Evolutionary conservation across 2,888 invertebrate genomes (phyloP).

Genomic region (Tyria jacobaeae): DNA sequence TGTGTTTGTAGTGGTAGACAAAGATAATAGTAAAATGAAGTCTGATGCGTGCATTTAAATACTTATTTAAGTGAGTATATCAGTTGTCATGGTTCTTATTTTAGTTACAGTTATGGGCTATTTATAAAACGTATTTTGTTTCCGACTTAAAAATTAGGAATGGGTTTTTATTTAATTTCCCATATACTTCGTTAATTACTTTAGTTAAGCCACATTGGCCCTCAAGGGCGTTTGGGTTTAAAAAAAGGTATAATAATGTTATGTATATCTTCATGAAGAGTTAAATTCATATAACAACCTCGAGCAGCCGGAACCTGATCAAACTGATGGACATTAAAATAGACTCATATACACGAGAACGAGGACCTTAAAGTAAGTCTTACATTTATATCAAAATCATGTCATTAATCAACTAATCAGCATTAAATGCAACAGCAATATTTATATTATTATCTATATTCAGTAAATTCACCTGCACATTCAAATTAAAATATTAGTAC

Average conservation of each 20-base stretch:
- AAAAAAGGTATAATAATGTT: too few species aligned
- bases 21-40: slow-evolving; percentile 24
- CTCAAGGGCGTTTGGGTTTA: too few species aligned
- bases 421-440: neutral
- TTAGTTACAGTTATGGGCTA: neutral
- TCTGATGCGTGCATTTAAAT: slow-evolving; percentile 27
- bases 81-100: neutral
- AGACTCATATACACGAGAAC: neutral
- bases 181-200: neutral
- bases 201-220: too few species aligned
- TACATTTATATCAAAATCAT: neutral
- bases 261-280: too few species aligned
- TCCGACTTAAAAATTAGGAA: too few species aligned
- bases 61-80: slow-evolving; percentile 3
- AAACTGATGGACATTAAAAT: neutral
- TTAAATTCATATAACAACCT: too few species aligned
- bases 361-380: slow-evolving; percentile 7
- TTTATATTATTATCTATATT: neutral
- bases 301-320: too few species aligned
- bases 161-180: neutral
- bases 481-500: too few species aligned
- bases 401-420: neutral
- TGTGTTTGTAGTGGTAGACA: slow-evolving; percentile 2
- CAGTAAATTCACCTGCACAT: too few species aligned
- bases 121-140: neutral